Evolutionary conservation across 2,113 vertebrate genomes (phyloP).

Genomic region (Otis tarda): DNA sequence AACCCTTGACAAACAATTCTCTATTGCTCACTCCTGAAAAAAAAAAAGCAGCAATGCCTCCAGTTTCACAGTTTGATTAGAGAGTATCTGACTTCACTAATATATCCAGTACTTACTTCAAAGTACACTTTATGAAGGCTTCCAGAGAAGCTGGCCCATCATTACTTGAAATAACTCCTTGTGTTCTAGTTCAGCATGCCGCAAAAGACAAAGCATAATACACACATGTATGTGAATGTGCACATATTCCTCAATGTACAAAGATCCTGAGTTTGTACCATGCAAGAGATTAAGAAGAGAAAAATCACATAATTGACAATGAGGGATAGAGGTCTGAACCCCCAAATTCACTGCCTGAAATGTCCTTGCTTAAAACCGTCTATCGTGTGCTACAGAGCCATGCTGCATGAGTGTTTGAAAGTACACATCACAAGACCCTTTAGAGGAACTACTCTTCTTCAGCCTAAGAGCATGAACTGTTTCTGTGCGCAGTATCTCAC

Average conservation of each 20-base stretch:
- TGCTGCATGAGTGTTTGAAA: neutral
- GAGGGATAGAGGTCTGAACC: neutral
- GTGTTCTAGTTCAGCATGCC: neutral
- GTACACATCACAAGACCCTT: accelerated
- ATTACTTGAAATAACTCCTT: neutral
- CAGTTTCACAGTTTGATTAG: neutral
- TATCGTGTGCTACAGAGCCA: neutral
- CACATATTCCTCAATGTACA: neutral
- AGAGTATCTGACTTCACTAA: neutral
- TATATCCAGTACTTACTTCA: neutral
- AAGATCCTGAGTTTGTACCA: neutral
- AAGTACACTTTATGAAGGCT: neutral
- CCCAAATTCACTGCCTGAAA: neutral
- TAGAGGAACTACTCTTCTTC: neutral
- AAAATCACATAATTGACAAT: neutral
- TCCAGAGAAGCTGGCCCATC: neutral
- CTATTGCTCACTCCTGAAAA: neutral
- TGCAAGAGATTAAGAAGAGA: neutral
- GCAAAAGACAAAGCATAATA: neutral
- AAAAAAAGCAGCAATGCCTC: neutral
- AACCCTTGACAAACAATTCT: neutral
- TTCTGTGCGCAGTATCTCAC: neutral
- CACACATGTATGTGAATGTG: accelerated
- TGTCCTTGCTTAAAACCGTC: neutral
- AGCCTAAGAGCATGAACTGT: neutral